These are phyloP conservation scores for Pseudanteris insignis DNA, from an alignment of 2,888 invertebrate genomes.

Conservation along the genomic window DNA sequence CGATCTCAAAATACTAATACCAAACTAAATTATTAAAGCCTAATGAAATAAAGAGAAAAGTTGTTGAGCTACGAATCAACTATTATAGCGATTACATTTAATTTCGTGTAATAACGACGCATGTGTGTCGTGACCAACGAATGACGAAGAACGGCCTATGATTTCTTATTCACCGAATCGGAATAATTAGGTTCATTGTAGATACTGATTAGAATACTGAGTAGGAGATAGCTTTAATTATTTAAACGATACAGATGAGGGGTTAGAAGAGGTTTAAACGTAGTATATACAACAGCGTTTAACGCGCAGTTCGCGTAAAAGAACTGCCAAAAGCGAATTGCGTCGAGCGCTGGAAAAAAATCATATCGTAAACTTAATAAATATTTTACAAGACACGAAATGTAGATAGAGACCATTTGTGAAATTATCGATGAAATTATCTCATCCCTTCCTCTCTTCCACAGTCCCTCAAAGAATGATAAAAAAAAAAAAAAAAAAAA, in stretches of 20 bases:
- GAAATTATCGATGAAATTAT: conserved; percentile 50
- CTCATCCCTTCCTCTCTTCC: conserved; percentile 44
- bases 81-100: too few relatives aligned
- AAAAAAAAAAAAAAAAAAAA: too few relatives aligned
- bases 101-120: too few relatives aligned
- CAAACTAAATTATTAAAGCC: conserved; percentile 53
- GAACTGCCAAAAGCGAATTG: conserved; percentile 51
- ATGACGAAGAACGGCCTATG: conserved; percentile 51
- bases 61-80: conserved; percentile 21
- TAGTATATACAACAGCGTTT: conserved; percentile 41
- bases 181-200: conserved; percentile 63
- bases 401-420: conserved; percentile 63
- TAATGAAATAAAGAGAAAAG: conserved; percentile 11
- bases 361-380: conserved; percentile 66
- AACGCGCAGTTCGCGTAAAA: conserved; percentile 48
- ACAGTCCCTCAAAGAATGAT: conserved; percentile 9
- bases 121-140: conserved; percentile 44
- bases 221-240: conserved; percentile 66
- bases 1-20: conserved; percentile 55
- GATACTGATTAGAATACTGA: conserved; percentile 63
- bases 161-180: conserved; percentile 58
- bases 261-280: conserved; percentile 52
- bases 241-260: conserved; percentile 61
- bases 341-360: conserved; percentile 53
- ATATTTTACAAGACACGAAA: conserved; percentile 65